Evolutionary conservation across 2,113 vertebrate species (phyloP), one percentile per base, ranked within the genome.

Genomic region (Lepus europaeus): DNA sequence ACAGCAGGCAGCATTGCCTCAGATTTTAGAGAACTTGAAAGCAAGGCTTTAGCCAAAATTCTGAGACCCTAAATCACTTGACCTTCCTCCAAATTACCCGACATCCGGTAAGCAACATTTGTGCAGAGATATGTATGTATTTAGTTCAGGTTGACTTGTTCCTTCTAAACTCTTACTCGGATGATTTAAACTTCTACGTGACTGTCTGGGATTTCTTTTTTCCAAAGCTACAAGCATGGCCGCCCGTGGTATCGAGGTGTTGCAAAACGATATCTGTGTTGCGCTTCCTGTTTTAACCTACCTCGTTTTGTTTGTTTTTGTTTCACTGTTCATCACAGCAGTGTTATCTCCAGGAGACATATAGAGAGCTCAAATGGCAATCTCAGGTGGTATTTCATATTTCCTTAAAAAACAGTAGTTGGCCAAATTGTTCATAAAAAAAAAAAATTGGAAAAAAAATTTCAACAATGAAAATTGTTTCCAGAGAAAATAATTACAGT

Each of bases 281-380:
- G 98, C 98, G 97, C 98, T 98, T 98, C 97, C 98, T 98, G 98
- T 98, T 98, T 99, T 98, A 98, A 99, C 98, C 99, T 99, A 99
- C 99, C 99, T 99, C 99, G 98, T 99, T 99, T 98, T 1, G 94
- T 98, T 98, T 96, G 96, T 89, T 96, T 95, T 97, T 39, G 90
- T 98, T 99, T 97, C 95, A 97, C 97, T 98, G 98, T 98, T 96
- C 76, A 98, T 98, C 97, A 96, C 98, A 98, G 98, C 98, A 95
- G 98, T 98, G 98, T 98, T 98, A 97, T 94, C 98, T 98, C 98
- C 98, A 98, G 98, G 97, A 97, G 98, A 98, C 97, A 98, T 98
- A 97, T 98, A 98, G 98, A 98, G 98, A 98, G 98, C 98, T 98
- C 97, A 97, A 89, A 90, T 97, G 98, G 98, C 98, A 98, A 98